These are phyloP conservation scores for Gonioctena quinquepunctata DNA, from an alignment of 1,140 invertebrate species.

Conservation along the genomic window DNA sequence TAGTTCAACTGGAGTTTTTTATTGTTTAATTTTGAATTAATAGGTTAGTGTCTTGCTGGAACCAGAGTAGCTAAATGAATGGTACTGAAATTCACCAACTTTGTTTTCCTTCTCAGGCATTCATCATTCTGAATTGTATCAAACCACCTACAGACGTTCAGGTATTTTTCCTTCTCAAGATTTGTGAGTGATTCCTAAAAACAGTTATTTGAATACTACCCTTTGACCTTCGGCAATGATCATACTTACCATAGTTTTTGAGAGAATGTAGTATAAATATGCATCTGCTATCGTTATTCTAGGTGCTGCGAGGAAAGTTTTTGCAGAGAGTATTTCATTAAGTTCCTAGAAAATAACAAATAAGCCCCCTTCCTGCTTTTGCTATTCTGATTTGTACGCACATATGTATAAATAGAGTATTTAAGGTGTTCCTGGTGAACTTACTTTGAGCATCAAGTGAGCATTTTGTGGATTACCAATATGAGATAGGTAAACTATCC, in stretches of 20 bases:
- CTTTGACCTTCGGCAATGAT: not conserved
- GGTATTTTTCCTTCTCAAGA: constrained; percentile 64
- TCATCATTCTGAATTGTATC: constrained; percentile 67
- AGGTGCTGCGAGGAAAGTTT: constrained; percentile 63
- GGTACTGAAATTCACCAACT: constrained; percentile 63
- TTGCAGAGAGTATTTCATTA: constrained; percentile 58
- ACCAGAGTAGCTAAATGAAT: constrained; percentile 58
- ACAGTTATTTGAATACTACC: no score
- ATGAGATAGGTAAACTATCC: constrained; percentile 34
- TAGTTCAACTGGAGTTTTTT: no score
- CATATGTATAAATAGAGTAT: not conserved
- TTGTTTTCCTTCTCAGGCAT: constrained; percentile 60
- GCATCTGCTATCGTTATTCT: constrained; percentile 64
- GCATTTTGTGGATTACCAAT: constrained; percentile 24
- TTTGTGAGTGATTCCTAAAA: constrained; percentile 58
- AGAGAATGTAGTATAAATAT: constrained; percentile 62
- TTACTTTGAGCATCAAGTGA: constrained; percentile 39
- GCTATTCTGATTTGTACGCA: no score
- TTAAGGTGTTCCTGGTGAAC: not conserved
- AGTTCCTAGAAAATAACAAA: constrained; percentile 60
- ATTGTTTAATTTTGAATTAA: no score
- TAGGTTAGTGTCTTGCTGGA: constrained; percentile 53
- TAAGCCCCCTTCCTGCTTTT: no score
- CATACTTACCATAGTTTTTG: constrained; percentile 59
- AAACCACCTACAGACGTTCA: constrained; percentile 71